These are phyloP conservation scores for Tautogolabrus adspersus DNA, from an alignment of 2,113 vertebrate genomes.

Conservation along the genomic window DNA sequence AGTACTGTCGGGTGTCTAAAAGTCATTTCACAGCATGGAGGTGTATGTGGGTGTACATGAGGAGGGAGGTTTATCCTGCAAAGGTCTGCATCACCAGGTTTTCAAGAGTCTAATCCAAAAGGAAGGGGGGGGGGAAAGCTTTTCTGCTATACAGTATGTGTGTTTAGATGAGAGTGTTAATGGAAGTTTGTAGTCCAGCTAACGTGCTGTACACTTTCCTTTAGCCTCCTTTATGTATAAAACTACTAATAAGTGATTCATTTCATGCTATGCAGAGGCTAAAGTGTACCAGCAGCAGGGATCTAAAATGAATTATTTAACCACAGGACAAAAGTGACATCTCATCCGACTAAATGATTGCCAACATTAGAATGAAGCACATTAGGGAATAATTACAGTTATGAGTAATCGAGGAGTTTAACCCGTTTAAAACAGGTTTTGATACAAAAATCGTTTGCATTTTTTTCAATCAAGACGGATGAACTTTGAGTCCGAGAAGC, in stretches of 20 bases:
- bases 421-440: slow-evolving; percentile 5
- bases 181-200: not conserved
- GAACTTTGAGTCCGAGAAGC: not conserved
- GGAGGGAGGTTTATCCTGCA: slow-evolving; percentile 36
- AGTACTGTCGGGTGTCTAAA: slow-evolving; percentile 54
- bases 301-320: slow-evolving; percentile 28
- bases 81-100: slow-evolving; percentile 43
- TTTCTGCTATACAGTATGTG: not conserved
- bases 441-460: slow-evolving; percentile 11
- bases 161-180: not conserved
- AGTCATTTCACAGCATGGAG: slow-evolving; percentile 65
- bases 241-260: not conserved
- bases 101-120: slow-evolving; percentile 21
- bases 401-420: slow-evolving; percentile 7
- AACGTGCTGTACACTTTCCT: slow-evolving; percentile 1
- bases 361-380: slow-evolving; percentile 29
- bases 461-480: slow-evolving; percentile 19
- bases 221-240: slow-evolving; percentile 11
- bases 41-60: slow-evolving; percentile 21
- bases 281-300: not conserved
- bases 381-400: slow-evolving; percentile 30
- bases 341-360: slow-evolving; percentile 48
- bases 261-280: not conserved
- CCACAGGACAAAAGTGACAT: not conserved
- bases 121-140: not conserved